Evolutionary conservation across 2,797 vertebrate species (phyloP), one percentile per base, ranked within the genome.

Genomic region (Furcifer pardalis): DNA sequence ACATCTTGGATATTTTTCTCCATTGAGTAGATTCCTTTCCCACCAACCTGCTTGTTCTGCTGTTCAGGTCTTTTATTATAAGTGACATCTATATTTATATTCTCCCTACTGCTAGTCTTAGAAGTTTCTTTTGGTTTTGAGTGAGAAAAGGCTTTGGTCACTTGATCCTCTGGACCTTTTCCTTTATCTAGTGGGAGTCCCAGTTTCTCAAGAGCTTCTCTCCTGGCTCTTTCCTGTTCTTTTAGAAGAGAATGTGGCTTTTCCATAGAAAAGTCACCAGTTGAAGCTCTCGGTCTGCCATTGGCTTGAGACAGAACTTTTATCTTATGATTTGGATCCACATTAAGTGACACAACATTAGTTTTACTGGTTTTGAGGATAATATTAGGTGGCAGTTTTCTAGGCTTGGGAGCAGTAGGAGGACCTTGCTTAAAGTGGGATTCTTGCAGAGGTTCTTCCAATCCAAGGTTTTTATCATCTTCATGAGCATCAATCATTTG

Each of bases 181-280:
- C 66, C 77, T 27, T 85, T 90, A 73, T 95, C 95, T 89, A 96
- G 96, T 0, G 97, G 90, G 15, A 99, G 97, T 9, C 98, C 98
- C 4, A 99, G 93, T 93, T 99, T 99, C 88, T 96, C 94, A 90
- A 99, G 86, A 0, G 98, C 98, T 72, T 99, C 97, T 82, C 89
- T 87, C 27, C 95, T 97, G 19, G 97, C 97, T 37, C 90, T 94
- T 83, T 94, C 94, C 87, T 95, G 95, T 79, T 95, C 94, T 73
- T 93, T 95, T 72, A 93, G 92, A 2, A 92, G 92, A 0, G 91
- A 93, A 3, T 63, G 59, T 0, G 27, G 35, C 59, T 79, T 93
- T 0, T 95, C 94, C 0, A 77, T 32, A 0, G 87, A 0, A 0
- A 56, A 1, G 0, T 95, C 92, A 0, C 84, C 4, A 0, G 88